Evolutionary conservation across 2,113 vertebrate species (phyloP).

Genomic region (Tragelaphus scriptus): DNA sequence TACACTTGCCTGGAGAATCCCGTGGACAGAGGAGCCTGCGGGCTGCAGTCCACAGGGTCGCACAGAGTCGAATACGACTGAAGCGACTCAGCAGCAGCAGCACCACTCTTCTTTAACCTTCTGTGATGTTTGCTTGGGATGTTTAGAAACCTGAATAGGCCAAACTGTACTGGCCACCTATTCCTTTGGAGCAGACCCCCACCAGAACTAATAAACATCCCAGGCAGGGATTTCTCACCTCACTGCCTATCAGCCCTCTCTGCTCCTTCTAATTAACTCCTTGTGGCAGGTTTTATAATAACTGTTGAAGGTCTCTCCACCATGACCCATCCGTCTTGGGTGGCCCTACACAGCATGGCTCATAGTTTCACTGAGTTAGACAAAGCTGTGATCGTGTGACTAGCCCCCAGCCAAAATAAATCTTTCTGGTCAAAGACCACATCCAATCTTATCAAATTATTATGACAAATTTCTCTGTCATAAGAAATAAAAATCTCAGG

Average conservation of each 20-base stretch:
- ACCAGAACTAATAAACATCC: rapidly evolving
- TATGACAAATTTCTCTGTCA: not conserved
- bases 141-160: not conserved
- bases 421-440: not conserved
- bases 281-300: not conserved
- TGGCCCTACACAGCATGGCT: not conserved
- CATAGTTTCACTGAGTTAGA: not conserved
- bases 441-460: not conserved
- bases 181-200: not conserved
- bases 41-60: not conserved
- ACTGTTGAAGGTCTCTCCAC: not conserved
- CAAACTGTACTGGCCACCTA: rapidly evolving
- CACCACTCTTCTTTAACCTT: not conserved
- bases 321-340: not conserved
- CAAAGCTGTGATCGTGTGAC: not conserved
- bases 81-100: not conserved
- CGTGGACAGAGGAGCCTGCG: not conserved
- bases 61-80: not conserved
- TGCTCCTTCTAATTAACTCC: not conserved
- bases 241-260: not conserved
- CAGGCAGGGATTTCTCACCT: not conserved
- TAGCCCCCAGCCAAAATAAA: not conserved
- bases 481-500: not conserved
- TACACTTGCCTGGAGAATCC: not conserved
- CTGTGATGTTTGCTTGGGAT: not conserved